A percentile compares a stretch with the other conserved stretches of the same genome.
Evolutionary conservation across 2,797 vertebrate species (phyloP).

Genomic region (Discoglossus pictus): DNA sequence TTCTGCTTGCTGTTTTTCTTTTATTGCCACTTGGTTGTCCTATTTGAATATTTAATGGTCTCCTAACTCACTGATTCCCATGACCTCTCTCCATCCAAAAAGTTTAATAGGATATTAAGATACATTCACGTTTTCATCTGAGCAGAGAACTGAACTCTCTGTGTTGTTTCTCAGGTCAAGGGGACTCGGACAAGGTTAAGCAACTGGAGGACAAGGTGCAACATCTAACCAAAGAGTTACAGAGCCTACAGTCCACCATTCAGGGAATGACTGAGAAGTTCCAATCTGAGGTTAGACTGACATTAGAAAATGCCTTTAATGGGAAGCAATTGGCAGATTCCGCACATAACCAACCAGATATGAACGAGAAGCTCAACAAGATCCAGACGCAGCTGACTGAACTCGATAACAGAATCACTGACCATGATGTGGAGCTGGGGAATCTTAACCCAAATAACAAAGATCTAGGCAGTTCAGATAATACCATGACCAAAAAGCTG

Average conservation of each 20-base stretch:
- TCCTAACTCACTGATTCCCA: no score
- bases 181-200: conserved; percentile 75
- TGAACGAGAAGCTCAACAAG: conserved; percentile 84
- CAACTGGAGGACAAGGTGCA: conserved; percentile 85
- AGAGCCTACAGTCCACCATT: conserved; percentile 76
- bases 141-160: no score
- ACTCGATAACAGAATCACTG: conserved; percentile 82
- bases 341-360: conserved; percentile 78
- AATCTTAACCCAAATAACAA: conserved; percentile 76
- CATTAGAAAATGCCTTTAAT: conserved; percentile 60
- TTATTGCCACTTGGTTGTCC: no score
- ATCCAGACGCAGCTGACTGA: conserved; percentile 86
- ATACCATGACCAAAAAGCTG: conserved; percentile 51
- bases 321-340: conserved; percentile 76
- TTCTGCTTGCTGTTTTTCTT: no score
- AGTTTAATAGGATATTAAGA: no score
- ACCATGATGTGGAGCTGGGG: conserved; percentile 79
- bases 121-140: no score
- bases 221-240: conserved; percentile 79
- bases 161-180: conserved; percentile 62
- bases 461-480: conserved; percentile 32
- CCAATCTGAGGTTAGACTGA: conserved; percentile 64
- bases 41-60: no score
- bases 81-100: no score
- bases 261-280: conserved; percentile 73